These are phyloP conservation scores for Crematogaster levior DNA, from an alignment of 2,888 invertebrate genomes.

Conservation along the genomic window DNA sequence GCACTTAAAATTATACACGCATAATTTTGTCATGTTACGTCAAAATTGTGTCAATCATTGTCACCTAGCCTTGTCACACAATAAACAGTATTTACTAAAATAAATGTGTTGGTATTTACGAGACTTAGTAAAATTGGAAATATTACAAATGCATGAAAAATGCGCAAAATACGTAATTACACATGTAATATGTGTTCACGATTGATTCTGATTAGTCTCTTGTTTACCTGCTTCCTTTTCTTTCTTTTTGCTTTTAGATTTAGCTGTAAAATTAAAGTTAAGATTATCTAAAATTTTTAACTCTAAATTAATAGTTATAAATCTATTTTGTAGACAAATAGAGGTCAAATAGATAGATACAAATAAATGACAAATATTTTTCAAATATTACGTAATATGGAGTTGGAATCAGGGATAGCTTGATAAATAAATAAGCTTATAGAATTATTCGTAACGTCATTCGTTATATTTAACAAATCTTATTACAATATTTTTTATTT, in stretches of 20 bases:
- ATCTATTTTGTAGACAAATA: background rate
- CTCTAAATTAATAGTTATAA: background rate
- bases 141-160: background rate
- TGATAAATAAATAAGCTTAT: slow-evolving; percentile 15
- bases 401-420: background rate
- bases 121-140: background rate
- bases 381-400: background rate
- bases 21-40: background rate
- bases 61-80: too few relatives aligned
- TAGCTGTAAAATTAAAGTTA: background rate
- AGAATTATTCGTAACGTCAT: slow-evolving; percentile 75
- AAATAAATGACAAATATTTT: background rate
- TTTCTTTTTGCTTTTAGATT: background rate
- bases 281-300: background rate
- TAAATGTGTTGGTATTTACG: background rate
- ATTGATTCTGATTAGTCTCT: background rate
- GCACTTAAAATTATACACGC: slow-evolving; percentile 8
- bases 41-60: too few relatives aligned
- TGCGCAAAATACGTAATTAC: background rate
- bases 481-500: slow-evolving; percentile 64
- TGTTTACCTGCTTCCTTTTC: background rate
- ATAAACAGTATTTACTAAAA: background rate
- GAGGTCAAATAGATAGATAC: background rate
- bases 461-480: slow-evolving; percentile 81
- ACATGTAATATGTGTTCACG: background rate